Conservation (phyloP, 2,113 vertebrate genomes). For the Pithys albifrons region DNA sequence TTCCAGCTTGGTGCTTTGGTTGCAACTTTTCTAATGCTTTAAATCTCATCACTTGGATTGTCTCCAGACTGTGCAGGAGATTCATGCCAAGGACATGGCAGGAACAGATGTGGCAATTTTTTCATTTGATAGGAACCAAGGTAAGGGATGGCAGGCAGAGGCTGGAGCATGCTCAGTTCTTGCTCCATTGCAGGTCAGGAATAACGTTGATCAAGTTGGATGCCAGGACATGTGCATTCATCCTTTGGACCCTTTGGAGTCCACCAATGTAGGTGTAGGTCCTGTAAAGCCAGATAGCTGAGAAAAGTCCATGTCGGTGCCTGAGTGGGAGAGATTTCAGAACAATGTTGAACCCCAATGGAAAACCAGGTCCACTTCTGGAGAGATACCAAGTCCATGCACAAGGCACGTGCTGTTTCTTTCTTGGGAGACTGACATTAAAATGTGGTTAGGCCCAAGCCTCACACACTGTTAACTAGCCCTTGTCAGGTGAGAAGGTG, state of each 20-base stretch:
- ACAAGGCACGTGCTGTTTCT: background rate
- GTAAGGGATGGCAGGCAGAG: background rate
- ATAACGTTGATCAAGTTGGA: background rate
- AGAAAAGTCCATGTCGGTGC: background rate
- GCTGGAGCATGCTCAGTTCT: background rate
- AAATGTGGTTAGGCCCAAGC: background rate
- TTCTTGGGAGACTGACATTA: background rate
- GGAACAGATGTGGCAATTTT: background rate
- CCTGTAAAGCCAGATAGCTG: background rate
- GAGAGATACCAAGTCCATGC: background rate
- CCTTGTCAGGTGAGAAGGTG: background rate
- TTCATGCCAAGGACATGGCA: background rate
- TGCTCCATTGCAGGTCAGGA: background rate
- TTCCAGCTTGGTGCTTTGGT: background rate
- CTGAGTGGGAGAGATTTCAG: background rate
- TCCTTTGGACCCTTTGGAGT: background rate
- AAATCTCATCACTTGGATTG: background rate
- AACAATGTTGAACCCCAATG: background rate
- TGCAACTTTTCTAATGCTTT: background rate
- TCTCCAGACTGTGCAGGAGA: background rate
- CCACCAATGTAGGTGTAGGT: background rate
- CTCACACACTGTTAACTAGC: background rate
- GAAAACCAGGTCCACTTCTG: background rate
- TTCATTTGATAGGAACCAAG: background rate
- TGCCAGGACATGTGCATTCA: background rate